Evolutionary conservation across 2,113 vertebrate genomes (phyloP).

Genomic region (Pygathrix nemaeus): DNA sequence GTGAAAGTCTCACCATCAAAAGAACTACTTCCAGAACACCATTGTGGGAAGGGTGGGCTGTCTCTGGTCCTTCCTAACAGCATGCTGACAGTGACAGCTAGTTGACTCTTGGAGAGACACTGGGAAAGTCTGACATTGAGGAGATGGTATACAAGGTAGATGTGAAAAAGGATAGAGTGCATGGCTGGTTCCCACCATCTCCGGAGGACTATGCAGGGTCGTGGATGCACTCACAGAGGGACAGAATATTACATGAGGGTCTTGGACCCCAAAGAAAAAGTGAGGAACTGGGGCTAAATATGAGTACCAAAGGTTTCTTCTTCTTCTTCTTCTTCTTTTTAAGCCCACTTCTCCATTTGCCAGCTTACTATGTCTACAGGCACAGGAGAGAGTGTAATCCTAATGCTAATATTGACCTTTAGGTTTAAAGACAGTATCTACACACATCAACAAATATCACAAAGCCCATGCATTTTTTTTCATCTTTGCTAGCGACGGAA

Average conservation of each 20-base stretch:
- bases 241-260: neutral
- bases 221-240: neutral
- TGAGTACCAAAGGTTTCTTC: neutral
- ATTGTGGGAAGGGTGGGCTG: neutral
- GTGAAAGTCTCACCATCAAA: neutral
- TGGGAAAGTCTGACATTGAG: neutral
- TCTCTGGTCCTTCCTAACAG: neutral
- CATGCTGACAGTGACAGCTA: neutral
- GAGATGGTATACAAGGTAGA: neutral
- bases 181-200: neutral
- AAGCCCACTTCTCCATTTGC: neutral
- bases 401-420: neutral
- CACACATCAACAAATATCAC: neutral
- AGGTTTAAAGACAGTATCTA: neutral
- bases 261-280: neutral
- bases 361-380: neutral
- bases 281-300: neutral
- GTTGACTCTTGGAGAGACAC: neutral
- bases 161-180: neutral
- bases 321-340: neutral
- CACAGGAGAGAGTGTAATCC: neutral
- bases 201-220: neutral
- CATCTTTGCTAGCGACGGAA: neutral
- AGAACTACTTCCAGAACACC: conserved; percentile 16
- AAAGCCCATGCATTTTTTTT: neutral